These are phyloP conservation scores for Camelus bactrianus DNA, from an alignment of 2,113 vertebrate genomes.

Conservation along the genomic window DNA sequence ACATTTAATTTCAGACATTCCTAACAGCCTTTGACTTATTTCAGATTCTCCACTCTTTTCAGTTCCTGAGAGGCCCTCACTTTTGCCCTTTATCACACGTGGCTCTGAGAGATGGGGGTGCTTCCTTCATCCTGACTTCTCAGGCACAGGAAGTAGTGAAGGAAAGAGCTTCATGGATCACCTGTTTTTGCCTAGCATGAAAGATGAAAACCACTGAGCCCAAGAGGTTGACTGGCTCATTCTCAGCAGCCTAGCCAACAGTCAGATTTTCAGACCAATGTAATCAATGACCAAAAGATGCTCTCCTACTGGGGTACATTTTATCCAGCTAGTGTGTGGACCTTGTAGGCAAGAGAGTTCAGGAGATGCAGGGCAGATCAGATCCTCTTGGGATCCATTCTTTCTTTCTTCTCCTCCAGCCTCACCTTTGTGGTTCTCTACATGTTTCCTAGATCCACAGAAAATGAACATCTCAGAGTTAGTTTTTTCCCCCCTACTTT, in stretches of 20 bases:
- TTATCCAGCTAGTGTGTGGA: not conserved
- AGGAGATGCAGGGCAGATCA: not conserved
- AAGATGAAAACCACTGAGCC: not conserved
- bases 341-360: no score
- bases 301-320: not conserved
- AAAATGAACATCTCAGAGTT: constrained; percentile 21
- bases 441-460: not conserved
- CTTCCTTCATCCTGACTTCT: not conserved
- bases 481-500: not conserved
- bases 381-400: not conserved
- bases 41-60: not conserved
- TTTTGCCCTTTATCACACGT: no score
- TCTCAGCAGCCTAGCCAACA: not conserved
- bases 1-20: not conserved
- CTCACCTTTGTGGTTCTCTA: not conserved
- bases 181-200: not conserved
- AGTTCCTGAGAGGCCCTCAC: not conserved
- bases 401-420: not conserved
- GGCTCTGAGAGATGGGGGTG: not conserved
- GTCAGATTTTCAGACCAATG: not conserved
- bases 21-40: not conserved
- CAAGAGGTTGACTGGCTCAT: not conserved
- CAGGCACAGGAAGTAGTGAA: not conserved
- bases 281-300: not conserved
- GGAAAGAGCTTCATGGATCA: not conserved